Base-by-base conservation (phyloP, 2,797 vertebrate species). In the Aphelocoma californica region DNA sequence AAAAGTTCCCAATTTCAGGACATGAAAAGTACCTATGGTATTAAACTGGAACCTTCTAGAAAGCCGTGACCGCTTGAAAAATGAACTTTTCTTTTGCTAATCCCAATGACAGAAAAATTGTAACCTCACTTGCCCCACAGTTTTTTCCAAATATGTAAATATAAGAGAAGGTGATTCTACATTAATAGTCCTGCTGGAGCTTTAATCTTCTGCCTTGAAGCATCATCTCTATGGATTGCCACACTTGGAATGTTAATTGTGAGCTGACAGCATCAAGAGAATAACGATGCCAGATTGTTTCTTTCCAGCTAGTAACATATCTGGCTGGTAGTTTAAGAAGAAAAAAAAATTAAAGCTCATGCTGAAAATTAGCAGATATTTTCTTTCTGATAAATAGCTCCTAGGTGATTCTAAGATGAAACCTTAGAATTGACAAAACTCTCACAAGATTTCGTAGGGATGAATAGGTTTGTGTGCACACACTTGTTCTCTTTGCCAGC, bases 11-110 rank as follows among this genome's bases (percentile, higher is more conserved):
- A 45, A 64, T 53, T 79, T 91, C 45, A 84, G 81, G n/a, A 61
- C 6, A 19, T 12, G 13, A 18, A 65, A 75, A 77, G 69, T 77
- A 88, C 80, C 70, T 24, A 25, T 75, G 82, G 80, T 60, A 86
- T 96, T 88, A 80, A 92, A 90, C 74, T 93, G 90, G 83, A 97
- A 94, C 82, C 90, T 73, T 94, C 88, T 69, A 90, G 91, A 94
- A 93, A 84, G 86, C 57, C 10, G 17, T 8, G 19, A 78, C 4
- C 28, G 0, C 47, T 81, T 28, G 73, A 72, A 83, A 88, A 78
- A 60, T 3, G 18, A 83, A 53, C 42, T 71, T 44, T 64, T 45
- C 25, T 40, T 51, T 74, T 38, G 60, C 12, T 56, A 57, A 73
- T 44, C 28, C 25, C 10, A 61, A 3, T 54, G 32, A 79, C 29